phyloP scores from a whole-genome alignment of 2,888 invertebrate species.

The Leucozona laternaria region DNA sequence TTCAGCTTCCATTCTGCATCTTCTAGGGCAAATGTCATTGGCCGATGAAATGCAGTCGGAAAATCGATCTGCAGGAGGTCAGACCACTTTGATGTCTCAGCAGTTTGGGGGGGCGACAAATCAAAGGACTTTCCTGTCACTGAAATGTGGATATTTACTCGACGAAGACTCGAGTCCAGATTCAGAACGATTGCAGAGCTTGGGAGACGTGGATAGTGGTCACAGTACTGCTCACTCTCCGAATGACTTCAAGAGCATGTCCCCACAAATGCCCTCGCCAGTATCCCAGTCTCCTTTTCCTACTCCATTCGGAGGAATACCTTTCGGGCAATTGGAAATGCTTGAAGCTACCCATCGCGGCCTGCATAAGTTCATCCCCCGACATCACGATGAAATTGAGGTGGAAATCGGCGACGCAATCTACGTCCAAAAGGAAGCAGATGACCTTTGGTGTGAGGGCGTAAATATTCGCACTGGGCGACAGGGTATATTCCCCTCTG shows the following conservation, averaged over 20 bases:
- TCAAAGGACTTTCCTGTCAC: slow-evolving; percentile 86
- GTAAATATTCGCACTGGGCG: slow-evolving; percentile 97
- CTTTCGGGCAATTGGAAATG: slow-evolving; percentile 92
- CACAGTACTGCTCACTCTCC: slow-evolving; percentile 97
- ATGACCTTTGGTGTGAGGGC: slow-evolving; percentile 99
- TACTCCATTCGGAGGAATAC: slow-evolving; percentile 89
- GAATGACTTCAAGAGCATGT: slow-evolving; percentile 94
- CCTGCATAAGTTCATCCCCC: slow-evolving; percentile 96
- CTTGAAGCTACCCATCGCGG: slow-evolving; percentile 98
- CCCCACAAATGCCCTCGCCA: slow-evolving; percentile 88
- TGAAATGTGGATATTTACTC: slow-evolving; percentile 90
- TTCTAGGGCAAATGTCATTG: slow-evolving; percentile 86
- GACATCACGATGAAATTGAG: slow-evolving; percentile 97
- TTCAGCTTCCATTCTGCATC: slow-evolving; percentile 87
- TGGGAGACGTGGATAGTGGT: slow-evolving; percentile 93
- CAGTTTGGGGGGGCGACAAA: slow-evolving; percentile 73
- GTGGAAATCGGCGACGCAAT: slow-evolving; percentile 99
- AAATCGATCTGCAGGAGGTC: slow-evolving; percentile 54
- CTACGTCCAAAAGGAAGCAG: slow-evolving; percentile 97
- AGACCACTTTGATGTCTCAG: slow-evolving; percentile 60
- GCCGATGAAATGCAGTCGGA: slow-evolving; percentile 78
- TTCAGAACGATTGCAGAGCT: slow-evolving; percentile 91
- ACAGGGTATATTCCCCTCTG: slow-evolving; percentile 98
- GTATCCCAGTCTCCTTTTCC: slow-evolving; percentile 87
- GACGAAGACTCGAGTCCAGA: slow-evolving; percentile 94